Evolutionary conservation across 2,113 vertebrate genomes (phyloP).

Genomic region (rabbit (Oryctolagus cuniculus)): mOryCun1.1 NC_091440.1:16037001-16037500

Average conservation of each 20-base stretch:
- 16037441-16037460: too few relatives aligned
- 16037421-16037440: too few relatives aligned
- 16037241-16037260: not conserved
- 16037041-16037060: not conserved
- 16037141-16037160: not conserved
- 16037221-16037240: not conserved
- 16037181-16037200: not conserved
- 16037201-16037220: not conserved
- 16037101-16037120: not conserved
- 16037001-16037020: not conserved
- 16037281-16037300: not conserved
- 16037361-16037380: too few relatives aligned
- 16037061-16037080: not conserved
- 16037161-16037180: not conserved
- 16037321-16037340: too few relatives aligned
- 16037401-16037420: too few relatives aligned
- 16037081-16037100: not conserved
- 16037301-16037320: too few relatives aligned
- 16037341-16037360: too few relatives aligned
- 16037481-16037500: too few relatives aligned
- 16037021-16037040: not conserved
- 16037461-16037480: too few relatives aligned
- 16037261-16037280: not conserved
- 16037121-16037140: not conserved
- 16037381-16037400: too few relatives aligned